Evolutionary conservation across 1,140 invertebrate genomes (phyloP), one percentile per base, ranked within the genome.

Genomic region (Drosophila neocordata): DNA sequence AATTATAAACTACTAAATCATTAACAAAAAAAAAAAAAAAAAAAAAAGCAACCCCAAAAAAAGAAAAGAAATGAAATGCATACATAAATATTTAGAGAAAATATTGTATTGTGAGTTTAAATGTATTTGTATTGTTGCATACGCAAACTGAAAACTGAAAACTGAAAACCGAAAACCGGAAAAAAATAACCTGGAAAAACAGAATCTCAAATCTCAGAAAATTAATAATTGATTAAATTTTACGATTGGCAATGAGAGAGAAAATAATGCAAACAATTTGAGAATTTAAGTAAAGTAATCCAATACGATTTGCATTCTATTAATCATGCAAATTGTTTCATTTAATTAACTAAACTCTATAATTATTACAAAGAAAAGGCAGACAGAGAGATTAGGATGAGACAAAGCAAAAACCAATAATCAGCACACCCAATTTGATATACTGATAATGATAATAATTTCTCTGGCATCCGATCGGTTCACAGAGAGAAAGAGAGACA

Each of bases 101-200:
- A 89, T 89, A 89, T 89, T 88, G 79, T 88, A 88, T 88, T 88
- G 83, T 88, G 83, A 88, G 79, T 88, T 88, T 79, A 81, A 81
- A 77, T 85, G 79, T 82, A 87, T 88, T 88, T 85, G 79, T 82
- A 87, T 88, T 88, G 83, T 88, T 88, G 83, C 84, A 79, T 79
- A 79, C 57, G 62, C 74, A 79, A 77, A 77, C 69, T 61, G 79
- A 82, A 83, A 59, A 65, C 20, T 57, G 7, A 74, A 27, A 31
- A n/a, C 11, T 15, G 66, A 73, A 55, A 63, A 55, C 59, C 62
- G 15, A 48, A 20, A 48, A 3, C 11, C 15, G 2, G 37, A 38
- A 38, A 31, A 31, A 24, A 24, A 1, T 24, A 9, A n/a, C n/a
- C n/a, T n/a, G 8, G 9, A 15, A 41, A 3, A 44, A 44, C 41